These are phyloP conservation scores for Poeciliopsis paucimaculata DNA, from an alignment of 2,797 vertebrate species.

Conservation along the genomic window DNA sequence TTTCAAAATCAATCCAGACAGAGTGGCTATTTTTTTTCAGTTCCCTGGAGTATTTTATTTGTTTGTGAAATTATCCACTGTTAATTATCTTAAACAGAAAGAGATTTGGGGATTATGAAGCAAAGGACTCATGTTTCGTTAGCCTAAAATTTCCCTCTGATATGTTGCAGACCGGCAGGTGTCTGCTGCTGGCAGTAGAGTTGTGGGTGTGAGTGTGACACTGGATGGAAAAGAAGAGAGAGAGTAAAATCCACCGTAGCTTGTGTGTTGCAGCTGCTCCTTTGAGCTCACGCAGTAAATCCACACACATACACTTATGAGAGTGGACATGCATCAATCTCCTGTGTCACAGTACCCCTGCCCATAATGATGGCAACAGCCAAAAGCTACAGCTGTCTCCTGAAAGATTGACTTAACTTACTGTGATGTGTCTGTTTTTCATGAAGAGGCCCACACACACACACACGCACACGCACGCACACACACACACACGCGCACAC, in stretches of 20 bases:
- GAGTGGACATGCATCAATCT: slow-evolving; percentile 51
- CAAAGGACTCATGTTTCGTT: slow-evolving; percentile 6
- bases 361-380: slow-evolving; percentile 78
- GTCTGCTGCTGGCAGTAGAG: slow-evolving; percentile 27
- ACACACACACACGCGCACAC: neutral
- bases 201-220: slow-evolving; percentile 59
- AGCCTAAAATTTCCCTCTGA: slow-evolving; percentile 45
- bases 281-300: slow-evolving; percentile 47
- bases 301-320: slow-evolving; percentile 8
- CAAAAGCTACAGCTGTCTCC: slow-evolving; percentile 70
- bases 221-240: slow-evolving; percentile 9
- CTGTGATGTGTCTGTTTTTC: slow-evolving; percentile 29
- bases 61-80: slow-evolving; percentile 2
- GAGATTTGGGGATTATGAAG: slow-evolving; percentile 15
- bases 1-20: slow-evolving; percentile 5
- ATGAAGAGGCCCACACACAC: neutral
- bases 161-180: slow-evolving; percentile 41
- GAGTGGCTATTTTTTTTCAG: neutral
- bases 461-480: too few species aligned
- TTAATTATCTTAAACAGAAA: neutral
- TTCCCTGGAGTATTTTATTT: slow-evolving; percentile 10
- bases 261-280: slow-evolving; percentile 65
- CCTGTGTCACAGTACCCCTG: slow-evolving; percentile 60
- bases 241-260: slow-evolving; percentile 17
- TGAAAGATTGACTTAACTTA: slow-evolving; percentile 61